Conservation (phyloP, 2,888 invertebrate species). For the Embidobia sp. region DNA sequence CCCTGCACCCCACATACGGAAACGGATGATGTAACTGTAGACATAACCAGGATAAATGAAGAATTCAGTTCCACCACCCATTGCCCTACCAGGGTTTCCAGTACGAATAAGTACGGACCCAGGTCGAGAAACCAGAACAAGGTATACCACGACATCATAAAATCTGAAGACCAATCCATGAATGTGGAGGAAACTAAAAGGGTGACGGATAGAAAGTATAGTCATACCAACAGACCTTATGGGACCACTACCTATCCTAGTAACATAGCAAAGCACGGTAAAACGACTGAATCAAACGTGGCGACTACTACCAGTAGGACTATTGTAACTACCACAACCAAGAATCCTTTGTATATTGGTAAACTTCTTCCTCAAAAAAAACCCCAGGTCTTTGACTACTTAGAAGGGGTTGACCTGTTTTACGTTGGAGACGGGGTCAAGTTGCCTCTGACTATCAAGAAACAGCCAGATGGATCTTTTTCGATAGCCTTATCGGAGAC, state of each 20-base stretch:
- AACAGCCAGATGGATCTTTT: conserved; percentile 73
- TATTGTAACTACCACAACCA: conserved; percentile 5
- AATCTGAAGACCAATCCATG: not conserved
- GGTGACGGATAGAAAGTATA: not conserved
- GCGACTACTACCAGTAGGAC: conserved; percentile 11
- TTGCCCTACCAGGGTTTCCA: conserved; percentile 5
- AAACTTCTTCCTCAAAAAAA: conserved; percentile 64
- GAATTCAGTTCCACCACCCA: conserved; percentile 38
- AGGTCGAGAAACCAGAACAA: not conserved
- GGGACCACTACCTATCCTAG: not conserved
- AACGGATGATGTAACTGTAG: conserved; percentile 8
- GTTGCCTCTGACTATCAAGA: conserved; percentile 74
- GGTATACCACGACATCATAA: not conserved
- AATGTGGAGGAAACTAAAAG: not conserved
- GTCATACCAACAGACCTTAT: not conserved
- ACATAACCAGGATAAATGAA: conserved; percentile 37
- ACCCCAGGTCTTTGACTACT: conserved; percentile 1
- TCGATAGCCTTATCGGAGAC: conserved; percentile 72
- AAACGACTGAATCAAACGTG: not conserved
- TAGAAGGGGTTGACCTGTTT: conserved; percentile 67
- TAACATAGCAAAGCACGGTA: not conserved
- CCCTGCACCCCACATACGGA: conserved; percentile 20
- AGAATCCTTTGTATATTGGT: conserved; percentile 65
- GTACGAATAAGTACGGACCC: not conserved
- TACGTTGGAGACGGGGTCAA: conserved; percentile 75